Base-by-base conservation (phyloP, 2,113 vertebrate species). In the Onychostruthus taczanowskii region DNA sequence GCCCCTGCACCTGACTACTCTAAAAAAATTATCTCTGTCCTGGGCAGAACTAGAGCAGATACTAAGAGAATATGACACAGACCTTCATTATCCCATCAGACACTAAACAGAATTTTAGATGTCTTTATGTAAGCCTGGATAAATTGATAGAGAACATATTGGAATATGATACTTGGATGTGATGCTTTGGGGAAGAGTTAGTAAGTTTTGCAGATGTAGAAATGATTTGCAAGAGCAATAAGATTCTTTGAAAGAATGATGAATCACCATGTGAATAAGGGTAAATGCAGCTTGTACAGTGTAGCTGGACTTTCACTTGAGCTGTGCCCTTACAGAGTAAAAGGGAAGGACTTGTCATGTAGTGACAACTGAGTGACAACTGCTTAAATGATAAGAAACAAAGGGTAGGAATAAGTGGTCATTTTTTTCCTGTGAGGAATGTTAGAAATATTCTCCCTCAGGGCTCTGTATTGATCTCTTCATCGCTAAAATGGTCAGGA, bases 41-140 rank as follows among this genome's bases (percentile, higher is more conserved):
- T 66, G 35, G 50, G 31, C 0, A 0, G 21, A 80, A 11, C 50
- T 43, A 37, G 59, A 56, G 18, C 18, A 73, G 35, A 6, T 31
- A 33, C 20, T 62, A 30, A 53, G 30, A 28, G 26, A 73, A 56
- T 56, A 22, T 37, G 44, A 50, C 55, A 50, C 22, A 66, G 41
- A 74, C 37, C 6, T 62, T 88, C 22, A 7, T 18, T 74, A 21
- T 13, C 26, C 7, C 2, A 2, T 44, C 41, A 66, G 46, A 28
- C 53, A 4, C 13, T 70, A 73, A 62, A 20, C 26, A n/a, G 11
- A 77, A 35, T 80, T 92, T 69, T 69, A 39, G 21, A 16, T 63
- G 21, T 43, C 23, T 70, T 87, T 70, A 30, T 0, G 1, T n/a
- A 84, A 81, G 23, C 33, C 23, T 74, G 35, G 39, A 26, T 44